Conservation (phyloP, 2,113 vertebrate genomes). For the Accipiter cooperii region DNA sequence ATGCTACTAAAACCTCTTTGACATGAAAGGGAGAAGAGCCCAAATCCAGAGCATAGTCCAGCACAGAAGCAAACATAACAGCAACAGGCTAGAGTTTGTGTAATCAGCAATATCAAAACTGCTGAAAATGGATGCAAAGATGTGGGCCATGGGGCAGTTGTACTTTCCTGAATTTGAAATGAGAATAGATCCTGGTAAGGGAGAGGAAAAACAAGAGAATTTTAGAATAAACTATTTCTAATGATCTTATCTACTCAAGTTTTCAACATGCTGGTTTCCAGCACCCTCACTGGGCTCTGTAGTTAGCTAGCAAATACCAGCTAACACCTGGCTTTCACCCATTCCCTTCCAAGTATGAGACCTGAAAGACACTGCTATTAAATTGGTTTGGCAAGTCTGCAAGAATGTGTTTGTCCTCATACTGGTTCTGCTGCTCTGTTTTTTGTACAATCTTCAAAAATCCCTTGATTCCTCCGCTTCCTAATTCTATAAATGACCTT, state of each 20-base stretch:
- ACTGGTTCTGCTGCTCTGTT: neutral
- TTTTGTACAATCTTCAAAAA: neutral
- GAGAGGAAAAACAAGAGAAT: neutral
- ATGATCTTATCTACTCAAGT: neutral
- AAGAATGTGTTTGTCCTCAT: neutral
- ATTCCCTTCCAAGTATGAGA: neutral
- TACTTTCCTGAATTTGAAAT: neutral
- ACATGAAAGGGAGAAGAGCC: neutral
- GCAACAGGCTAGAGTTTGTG: neutral
- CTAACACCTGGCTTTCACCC: neutral
- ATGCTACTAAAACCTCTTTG: neutral
- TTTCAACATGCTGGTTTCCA: neutral
- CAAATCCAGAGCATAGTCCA: neutral
- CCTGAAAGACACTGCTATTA: neutral
- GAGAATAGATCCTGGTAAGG: neutral
- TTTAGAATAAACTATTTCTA: neutral
- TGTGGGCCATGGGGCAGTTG: neutral
- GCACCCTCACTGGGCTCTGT: neutral
- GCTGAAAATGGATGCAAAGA: neutral
- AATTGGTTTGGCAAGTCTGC: neutral
- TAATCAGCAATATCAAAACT: neutral
- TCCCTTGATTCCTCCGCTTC: neutral
- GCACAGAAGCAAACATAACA: neutral
- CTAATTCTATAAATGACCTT: neutral
- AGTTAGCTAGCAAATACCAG: neutral